These are phyloP conservation scores for Clarias pachynema DNA, from an alignment of 2,797 vertebrate genomes.

Conservation along the genomic window DNA sequence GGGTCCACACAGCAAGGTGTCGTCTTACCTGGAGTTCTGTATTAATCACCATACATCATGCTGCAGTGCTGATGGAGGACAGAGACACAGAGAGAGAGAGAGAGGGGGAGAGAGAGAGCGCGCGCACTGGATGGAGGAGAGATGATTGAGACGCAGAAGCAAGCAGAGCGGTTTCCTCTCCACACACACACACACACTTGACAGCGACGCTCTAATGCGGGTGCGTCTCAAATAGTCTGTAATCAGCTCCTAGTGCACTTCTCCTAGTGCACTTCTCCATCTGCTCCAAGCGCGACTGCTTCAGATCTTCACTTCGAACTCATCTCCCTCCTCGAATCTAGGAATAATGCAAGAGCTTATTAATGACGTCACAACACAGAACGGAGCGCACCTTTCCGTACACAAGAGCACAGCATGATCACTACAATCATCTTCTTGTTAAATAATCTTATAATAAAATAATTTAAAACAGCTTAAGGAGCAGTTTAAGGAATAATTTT, in stretches of 20 bases:
- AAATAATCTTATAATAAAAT: too few species aligned
- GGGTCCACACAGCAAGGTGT: neutral
- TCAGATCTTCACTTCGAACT: too few species aligned
- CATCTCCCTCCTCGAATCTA: too few species aligned
- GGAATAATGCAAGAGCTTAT: too few species aligned
- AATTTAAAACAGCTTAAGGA: too few species aligned
- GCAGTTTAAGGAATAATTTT: too few species aligned
- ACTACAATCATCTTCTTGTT: too few species aligned
- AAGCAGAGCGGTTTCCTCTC: constrained; percentile 31
- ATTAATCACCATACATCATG: constrained; percentile 44
- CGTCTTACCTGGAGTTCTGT: constrained; percentile 46
- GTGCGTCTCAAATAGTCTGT: constrained; percentile 14
- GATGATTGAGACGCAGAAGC: constrained; percentile 38
- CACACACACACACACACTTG: constrained; percentile 22
- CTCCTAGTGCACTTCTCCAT: neutral
- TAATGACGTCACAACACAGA: too few species aligned
- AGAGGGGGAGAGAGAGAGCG: neutral
- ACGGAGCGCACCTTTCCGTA: too few species aligned
- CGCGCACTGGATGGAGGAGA: constrained; percentile 16
- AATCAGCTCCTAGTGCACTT: neutral
- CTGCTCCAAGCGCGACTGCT: neutral
- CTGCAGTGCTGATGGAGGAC: constrained; percentile 32
- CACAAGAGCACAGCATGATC: too few species aligned
- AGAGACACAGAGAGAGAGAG: constrained; percentile 14
- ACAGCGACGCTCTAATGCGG: neutral